Base-by-base conservation (phyloP, 2,888 invertebrate species). In the Orgyia antiqua region DNA sequence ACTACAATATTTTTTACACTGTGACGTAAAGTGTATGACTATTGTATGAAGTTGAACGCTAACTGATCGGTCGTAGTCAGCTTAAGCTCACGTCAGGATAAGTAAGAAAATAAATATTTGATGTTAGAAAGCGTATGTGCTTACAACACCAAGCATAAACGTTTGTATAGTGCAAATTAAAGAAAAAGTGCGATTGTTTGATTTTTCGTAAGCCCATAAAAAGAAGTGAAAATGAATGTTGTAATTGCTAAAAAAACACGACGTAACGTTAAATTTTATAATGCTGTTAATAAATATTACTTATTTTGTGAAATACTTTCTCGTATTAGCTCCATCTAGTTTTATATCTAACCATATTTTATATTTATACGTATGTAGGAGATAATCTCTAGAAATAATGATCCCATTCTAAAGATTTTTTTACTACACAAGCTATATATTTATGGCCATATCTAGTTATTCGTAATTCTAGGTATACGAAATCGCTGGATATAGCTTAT, bases 41-140 rank as follows among this genome's bases (percentile, higher is more conserved):
- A 47, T 58, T 60, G 67, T 72, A 70, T 75, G 78, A 65, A 68
- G 75, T 56, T 60, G 57, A 42, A 41, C 58, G 70, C 72, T 80
- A 80, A 82, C 71, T 74, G 77, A 71, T 67, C 67, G 62, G 31
- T 44, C 60, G 54, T 25, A 49, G 44, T 46, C 38, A 50, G 52
- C 40, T 47, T 45, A 52, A 66, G 67, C 63, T 60, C 49, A 61
- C 66, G 68, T 69, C 66, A 76, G 80, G 80, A 77, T 84, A 84
- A 86, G 77, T 83, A 78, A 78, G 80, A 79, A 75, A 82, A 79
- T 69, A 83, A 86, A 86, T 86, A 84, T 86, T 84, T 68, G 63
- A 66, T 76, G 72, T 69, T 82, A 84, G 86, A 86, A 86, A 86
- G 86, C 74, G 78, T 82, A 79, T 74, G 72, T 62, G 56, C 76